Evolutionary conservation across 2,113 vertebrate genomes (phyloP).

Genomic region (Chaetodon trifascialis): DNA sequence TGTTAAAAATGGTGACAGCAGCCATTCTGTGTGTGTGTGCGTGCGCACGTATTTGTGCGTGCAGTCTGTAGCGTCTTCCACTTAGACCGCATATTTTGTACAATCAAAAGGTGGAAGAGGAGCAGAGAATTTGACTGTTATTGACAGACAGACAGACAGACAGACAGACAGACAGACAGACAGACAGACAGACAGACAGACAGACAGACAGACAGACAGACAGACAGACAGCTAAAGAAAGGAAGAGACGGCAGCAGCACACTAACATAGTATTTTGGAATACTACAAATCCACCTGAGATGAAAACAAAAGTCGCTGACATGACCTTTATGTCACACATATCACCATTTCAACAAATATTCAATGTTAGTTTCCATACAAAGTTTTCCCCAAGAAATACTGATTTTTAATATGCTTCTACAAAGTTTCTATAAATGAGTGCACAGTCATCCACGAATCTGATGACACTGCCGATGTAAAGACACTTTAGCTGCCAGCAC

Average conservation of each 20-base stretch:
- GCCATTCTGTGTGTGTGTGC: slow-evolving; percentile 12
- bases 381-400: neutral
- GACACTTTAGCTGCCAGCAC: slow-evolving; percentile 50
- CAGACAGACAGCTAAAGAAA: neutral
- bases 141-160: slow-evolving; percentile 21
- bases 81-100: slow-evolving; percentile 11
- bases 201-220: slow-evolving; percentile 23
- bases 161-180: neutral
- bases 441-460: slow-evolving; percentile 18
- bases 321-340: slow-evolving; percentile 49
- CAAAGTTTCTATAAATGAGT: slow-evolving; percentile 12
- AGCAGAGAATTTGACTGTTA: slow-evolving; percentile 45
- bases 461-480: slow-evolving; percentile 22
- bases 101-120: neutral
- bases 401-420: slow-evolving; percentile 15
- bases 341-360: slow-evolving; percentile 27
- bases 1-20: slow-evolving; percentile 43
- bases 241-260: neutral
- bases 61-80: neutral
- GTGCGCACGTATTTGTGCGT: neutral
- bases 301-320: slow-evolving; percentile 21
- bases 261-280: slow-evolving; percentile 25
- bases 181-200: slow-evolving; percentile 35
- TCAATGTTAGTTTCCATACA: slow-evolving; percentile 34
- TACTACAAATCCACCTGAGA: slow-evolving; percentile 46